Percentiles rank a stretch among this genome's conserved stretches.
Evolutionary conservation across 2,888 invertebrate genomes (phyloP).

Genomic region (Campoplex capitator): DNA sequence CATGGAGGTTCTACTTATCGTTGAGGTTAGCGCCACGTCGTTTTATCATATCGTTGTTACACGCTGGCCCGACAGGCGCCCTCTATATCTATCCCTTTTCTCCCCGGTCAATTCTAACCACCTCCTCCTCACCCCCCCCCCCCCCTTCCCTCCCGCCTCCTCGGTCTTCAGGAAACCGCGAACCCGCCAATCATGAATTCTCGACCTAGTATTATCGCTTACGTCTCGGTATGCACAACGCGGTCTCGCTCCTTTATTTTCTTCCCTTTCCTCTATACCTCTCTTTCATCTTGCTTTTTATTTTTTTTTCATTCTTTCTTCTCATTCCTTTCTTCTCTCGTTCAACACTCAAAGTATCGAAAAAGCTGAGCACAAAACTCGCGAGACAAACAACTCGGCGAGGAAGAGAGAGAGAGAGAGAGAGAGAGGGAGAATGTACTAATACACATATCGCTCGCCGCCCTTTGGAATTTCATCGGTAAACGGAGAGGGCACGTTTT

Average conservation of each 20-base stretch:
- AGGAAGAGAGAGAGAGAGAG: constrained; percentile 21
- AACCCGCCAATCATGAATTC: constrained; percentile 67
- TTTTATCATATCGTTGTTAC: constrained; percentile 76
- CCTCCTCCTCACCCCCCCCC: constrained; percentile 4
- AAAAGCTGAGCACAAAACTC: constrained; percentile 32
- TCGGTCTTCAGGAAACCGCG: constrained; percentile 29
- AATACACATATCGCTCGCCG: constrained; percentile 39
- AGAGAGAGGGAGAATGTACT: constrained; percentile 22
- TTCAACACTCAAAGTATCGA: constrained; percentile 55
- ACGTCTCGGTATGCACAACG: constrained; percentile 69
- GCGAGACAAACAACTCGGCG: constrained; percentile 19
- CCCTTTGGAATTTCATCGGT: constrained; percentile 68
- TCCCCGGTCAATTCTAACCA: constrained; percentile 36
- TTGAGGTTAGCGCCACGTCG: constrained; percentile 75
- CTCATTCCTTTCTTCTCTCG: constrained; percentile 33
- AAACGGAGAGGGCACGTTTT: constrained; percentile 49
- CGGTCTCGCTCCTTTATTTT: constrained; percentile 41
- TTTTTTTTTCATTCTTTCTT: constrained; percentile 28
- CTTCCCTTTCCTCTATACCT: constrained; percentile 10
- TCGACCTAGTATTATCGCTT: constrained; percentile 65
- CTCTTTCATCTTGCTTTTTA: constrained; percentile 29
- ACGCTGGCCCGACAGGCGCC: constrained; percentile 69
- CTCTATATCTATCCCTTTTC: constrained; percentile 68
- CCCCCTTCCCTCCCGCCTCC: not conserved
- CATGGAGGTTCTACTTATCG: constrained; percentile 63